Base-by-base conservation (phyloP, 2,888 invertebrate species). In the Pterobdella sp. region DNA sequence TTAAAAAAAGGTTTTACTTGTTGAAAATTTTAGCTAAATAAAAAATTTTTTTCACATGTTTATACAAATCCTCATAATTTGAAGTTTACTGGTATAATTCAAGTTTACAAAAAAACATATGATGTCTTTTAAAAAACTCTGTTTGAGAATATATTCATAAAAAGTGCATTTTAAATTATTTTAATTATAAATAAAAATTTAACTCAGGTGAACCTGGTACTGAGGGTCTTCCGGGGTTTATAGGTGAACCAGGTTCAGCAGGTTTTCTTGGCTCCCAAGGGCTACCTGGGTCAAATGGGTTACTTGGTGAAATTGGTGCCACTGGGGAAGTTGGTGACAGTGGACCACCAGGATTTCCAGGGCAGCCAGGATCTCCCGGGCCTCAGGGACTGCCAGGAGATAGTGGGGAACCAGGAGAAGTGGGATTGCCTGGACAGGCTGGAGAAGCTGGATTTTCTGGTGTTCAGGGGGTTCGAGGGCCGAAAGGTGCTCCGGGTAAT, bases 341-440 rank as follows among this genome's bases (percentile, higher is more conserved):
- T 22, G 75, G 76, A 7, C 31, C 70, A n/a, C 34, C 67, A 49
- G 75, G 76, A 29, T 29, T 26, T 18, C 69, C 72, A 26, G 76
- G 75, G 67, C 56, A 37, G 4, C 18, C 72, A 56, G 76, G 76
- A 26, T 49, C 34, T 34, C 1, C 71, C 29, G 76, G 76, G 10
- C 72, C 29, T 37, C 2, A 72, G 31, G 76, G 76, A 36, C 52
- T 63, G 37, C 0, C 68, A 26, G 76, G 76, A 10, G 72, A 67
- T 42, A 22, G 68, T 29, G 76, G 75, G 60, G 36, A 60, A 32
- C 93, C 83, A 93, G 92, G 73, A 22, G 35, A 37, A 36, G 32
- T 60, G 7, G 75, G 75, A 36, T 29, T 60, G 18, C 31, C 68
- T 49, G 73, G 73, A 56, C 74, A 70, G 36, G 60, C 68, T 60